Evolutionary conservation across 2,888 invertebrate genomes (phyloP).

Genomic region (Mimachlamys varia): DNA sequence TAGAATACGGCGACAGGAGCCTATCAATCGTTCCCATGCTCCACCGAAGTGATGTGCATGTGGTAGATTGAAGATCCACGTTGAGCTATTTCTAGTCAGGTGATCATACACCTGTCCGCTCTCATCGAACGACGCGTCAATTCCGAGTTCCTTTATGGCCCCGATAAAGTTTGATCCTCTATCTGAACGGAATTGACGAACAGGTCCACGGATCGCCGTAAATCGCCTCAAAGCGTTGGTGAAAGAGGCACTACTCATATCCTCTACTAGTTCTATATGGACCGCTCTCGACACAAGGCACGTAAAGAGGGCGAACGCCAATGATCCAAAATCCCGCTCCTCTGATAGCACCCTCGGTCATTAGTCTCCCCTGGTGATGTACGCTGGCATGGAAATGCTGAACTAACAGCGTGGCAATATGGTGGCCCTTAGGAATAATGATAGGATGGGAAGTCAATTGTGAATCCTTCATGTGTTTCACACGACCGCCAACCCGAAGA

Average conservation of each 20-base stretch:
- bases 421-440: conserved; percentile 11
- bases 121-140: conserved; percentile 39
- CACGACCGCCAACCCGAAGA: conserved; percentile 52
- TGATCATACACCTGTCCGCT: conserved; percentile 37
- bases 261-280: conserved; percentile 55
- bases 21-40: conserved; percentile 54
- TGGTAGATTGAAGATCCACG: conserved; percentile 53
- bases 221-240: conserved; percentile 52
- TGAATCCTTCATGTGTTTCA: conserved; percentile 34
- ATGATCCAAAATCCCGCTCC: conserved; percentile 56
- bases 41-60: conserved; percentile 53
- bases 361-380: conserved; percentile 56
- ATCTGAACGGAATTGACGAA: conserved; percentile 41
- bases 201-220: conserved; percentile 44
- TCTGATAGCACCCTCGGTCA: conserved; percentile 57
- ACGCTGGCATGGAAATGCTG: conserved; percentile 50
- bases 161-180: conserved; percentile 49
- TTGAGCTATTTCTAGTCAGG: conserved; percentile 23
- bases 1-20: conserved; percentile 47
- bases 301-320: conserved; percentile 51
- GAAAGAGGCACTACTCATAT: conserved; percentile 50
- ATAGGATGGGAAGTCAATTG: too few species aligned
- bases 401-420: neutral
- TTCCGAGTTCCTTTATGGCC: conserved; percentile 41
- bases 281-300: conserved; percentile 52